phyloP scores from a whole-genome alignment of 1,140 invertebrate genomes.

The Oreohelix idahoensis region DNA sequence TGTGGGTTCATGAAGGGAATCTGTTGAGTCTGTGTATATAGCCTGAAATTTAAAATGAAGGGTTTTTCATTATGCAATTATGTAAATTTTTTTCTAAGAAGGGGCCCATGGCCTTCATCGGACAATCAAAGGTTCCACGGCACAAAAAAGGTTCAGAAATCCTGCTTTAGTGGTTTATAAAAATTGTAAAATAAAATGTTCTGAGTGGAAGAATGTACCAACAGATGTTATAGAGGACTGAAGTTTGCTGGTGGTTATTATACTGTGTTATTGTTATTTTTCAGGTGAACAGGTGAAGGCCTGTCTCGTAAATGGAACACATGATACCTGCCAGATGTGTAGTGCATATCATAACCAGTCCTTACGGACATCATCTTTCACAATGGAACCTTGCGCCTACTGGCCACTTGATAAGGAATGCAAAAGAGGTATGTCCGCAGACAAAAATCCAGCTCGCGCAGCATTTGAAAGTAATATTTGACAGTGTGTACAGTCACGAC shows the following conservation, averaged over 20 bases:
- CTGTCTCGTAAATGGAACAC: constrained; percentile 28
- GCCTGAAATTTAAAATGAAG: no score
- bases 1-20: no score
- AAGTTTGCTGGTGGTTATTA: neutral
- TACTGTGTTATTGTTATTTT: neutral
- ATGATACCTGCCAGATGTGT: constrained; percentile 28
- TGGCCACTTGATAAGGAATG: constrained; percentile 39
- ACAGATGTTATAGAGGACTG: neutral
- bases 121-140: neutral
- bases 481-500: no score
- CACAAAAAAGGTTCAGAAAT: neutral
- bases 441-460: no score
- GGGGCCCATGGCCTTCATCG: no score
- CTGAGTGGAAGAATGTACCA: neutral
- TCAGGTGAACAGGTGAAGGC: constrained; percentile 11
- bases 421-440: constrained; percentile 16
- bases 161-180: neutral
- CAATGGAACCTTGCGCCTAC: constrained; percentile 18
- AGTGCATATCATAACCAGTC: constrained; percentile 24
- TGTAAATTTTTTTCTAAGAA: no score
- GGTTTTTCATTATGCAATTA: no score
- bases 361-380: constrained; percentile 37
- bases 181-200: no score
- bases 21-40: no score
- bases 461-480: no score